Evolutionary conservation across 2,113 vertebrate genomes (phyloP).

Genomic region (Ageneiosus marmoratus): DNA sequence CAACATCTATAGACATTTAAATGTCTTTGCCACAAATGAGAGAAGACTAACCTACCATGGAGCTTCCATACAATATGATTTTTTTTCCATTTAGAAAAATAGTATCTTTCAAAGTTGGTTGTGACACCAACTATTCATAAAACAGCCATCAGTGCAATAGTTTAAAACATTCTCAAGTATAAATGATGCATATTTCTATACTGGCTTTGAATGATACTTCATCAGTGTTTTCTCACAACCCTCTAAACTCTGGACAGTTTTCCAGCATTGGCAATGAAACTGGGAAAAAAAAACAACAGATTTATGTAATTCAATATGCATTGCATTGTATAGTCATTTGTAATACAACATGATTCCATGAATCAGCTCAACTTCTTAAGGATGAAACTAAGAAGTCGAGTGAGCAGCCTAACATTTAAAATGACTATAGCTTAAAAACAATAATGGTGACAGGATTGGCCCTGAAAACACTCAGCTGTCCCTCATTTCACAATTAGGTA

Average conservation of each 20-base stretch:
- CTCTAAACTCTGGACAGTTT: constrained; percentile 26
- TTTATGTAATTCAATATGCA: constrained; percentile 26
- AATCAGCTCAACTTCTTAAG: constrained; percentile 26
- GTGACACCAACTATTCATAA: constrained; percentile 60
- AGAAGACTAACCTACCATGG: constrained; percentile 54
- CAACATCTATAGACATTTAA: constrained; percentile 47
- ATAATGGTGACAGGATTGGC: background rate
- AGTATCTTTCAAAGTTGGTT: constrained; percentile 57
- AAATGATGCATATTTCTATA: constrained; percentile 55
- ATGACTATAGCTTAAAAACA: background rate
- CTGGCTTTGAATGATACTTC: constrained; percentile 48
- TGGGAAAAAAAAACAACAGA: background rate
- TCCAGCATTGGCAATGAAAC: constrained; percentile 39
- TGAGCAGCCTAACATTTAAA: constrained; percentile 11
- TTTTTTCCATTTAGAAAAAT: constrained; percentile 57
- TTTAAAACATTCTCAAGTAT: constrained; percentile 67
- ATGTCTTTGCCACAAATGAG: constrained; percentile 53
- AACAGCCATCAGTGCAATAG: constrained; percentile 80
- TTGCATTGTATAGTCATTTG: constrained; percentile 4
- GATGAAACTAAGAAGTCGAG: constrained; percentile 10
- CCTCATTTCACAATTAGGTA: background rate
- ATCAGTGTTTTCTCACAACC: constrained; percentile 33
- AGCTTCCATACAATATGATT: constrained; percentile 58
- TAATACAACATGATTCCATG: constrained; percentile 10
- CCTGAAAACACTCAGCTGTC: background rate